phyloP scores from a whole-genome alignment of 2,797 vertebrate species.

The Catamblyrhynchus diadema region DNA sequence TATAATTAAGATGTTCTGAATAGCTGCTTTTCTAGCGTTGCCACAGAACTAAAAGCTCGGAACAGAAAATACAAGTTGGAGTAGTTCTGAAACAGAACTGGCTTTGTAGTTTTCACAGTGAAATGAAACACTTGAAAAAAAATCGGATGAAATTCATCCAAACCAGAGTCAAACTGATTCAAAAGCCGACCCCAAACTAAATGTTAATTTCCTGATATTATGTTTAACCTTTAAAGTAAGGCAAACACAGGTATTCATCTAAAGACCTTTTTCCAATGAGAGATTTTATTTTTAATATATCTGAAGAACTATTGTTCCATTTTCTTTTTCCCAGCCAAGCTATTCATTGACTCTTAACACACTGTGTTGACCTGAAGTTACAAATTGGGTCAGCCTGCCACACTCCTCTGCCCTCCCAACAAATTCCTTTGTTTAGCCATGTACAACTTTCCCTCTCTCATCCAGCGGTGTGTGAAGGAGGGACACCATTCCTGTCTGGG shows the following conservation, averaged over 20 bases:
- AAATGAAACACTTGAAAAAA: not conserved
- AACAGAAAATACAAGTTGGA: not conserved
- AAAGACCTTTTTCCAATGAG: not conserved
- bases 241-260: not conserved
- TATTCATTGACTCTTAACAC: not conserved
- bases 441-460: not conserved
- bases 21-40: not conserved
- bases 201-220: not conserved
- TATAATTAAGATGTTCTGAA: not conserved
- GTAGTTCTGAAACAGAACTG: constrained; percentile 10
- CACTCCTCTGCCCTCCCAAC: not conserved
- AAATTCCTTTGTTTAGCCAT: not conserved
- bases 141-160: not conserved
- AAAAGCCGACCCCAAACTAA: not conserved
- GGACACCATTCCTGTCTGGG: not conserved
- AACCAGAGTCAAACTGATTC: not conserved
- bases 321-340: not conserved
- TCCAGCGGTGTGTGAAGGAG: not conserved
- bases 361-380: not conserved
- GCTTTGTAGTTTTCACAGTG: not conserved
- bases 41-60: not conserved
- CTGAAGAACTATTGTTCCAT: not conserved
- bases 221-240: constrained; percentile 13
- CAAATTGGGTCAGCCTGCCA: not conserved
- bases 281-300: not conserved